Conservation (phyloP, 2,888 invertebrate genomes). For the Chironomus riparius region DNA sequence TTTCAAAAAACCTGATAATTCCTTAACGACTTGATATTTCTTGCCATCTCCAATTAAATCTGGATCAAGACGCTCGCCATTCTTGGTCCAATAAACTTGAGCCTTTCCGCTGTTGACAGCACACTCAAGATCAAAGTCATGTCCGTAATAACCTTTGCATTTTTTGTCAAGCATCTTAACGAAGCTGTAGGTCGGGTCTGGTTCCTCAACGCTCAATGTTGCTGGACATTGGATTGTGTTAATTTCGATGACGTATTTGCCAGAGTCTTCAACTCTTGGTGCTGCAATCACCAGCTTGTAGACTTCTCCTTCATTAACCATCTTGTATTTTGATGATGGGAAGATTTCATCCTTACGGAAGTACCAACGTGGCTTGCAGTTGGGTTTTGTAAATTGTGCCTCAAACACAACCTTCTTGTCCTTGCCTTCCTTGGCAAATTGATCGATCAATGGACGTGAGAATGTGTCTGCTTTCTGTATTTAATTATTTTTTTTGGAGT, state of each 20-base stretch:
- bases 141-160: slow-evolving; percentile 79
- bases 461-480: slow-evolving; percentile 84
- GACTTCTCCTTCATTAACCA: slow-evolving; percentile 82
- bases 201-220: slow-evolving; percentile 93
- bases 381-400: slow-evolving; percentile 93
- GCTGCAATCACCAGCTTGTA: slow-evolving; percentile 82
- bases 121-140: slow-evolving; percentile 87
- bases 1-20: slow-evolving; percentile 82
- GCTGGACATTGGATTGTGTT: slow-evolving; percentile 81
- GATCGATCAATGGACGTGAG: slow-evolving; percentile 89
- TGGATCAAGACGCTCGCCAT: slow-evolving; percentile 49
- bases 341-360: slow-evolving; percentile 91
- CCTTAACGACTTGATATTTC: slow-evolving; percentile 80
- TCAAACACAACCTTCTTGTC: slow-evolving; percentile 92
- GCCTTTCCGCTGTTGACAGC: slow-evolving; percentile 89
- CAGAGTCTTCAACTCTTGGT: slow-evolving; percentile 94
- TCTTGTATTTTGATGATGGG: slow-evolving; percentile 92
- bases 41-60: slow-evolving; percentile 57
- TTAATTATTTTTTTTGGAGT: slow-evolving; percentile 11
- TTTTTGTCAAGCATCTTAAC: slow-evolving; percentile 82
- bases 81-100: slow-evolving; percentile 87
- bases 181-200: slow-evolving; percentile 90
- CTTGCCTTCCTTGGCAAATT: slow-evolving; percentile 89
- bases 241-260: slow-evolving; percentile 93
- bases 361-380: slow-evolving; percentile 86